These are phyloP conservation scores for Muntiacus reevesi DNA, from an alignment of 2,113 vertebrate genomes.

Conservation along the genomic window DNA sequence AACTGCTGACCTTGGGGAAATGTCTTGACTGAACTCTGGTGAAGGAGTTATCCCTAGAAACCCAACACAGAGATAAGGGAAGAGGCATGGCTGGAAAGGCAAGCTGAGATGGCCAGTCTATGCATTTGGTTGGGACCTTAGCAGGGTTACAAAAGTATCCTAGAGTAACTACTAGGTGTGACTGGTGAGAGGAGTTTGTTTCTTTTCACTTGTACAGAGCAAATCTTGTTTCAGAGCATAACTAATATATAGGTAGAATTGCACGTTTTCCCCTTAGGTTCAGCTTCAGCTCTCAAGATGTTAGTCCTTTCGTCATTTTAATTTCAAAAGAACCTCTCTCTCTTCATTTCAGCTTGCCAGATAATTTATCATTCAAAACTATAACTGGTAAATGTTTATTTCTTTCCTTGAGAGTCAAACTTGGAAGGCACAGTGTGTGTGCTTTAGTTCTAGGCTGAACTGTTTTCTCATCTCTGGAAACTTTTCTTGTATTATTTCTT, in stretches of 20 bases:
- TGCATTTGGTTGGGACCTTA: not conserved
- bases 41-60: not conserved
- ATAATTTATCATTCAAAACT: slow-evolving; percentile 10
- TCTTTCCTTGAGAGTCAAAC: not conserved
- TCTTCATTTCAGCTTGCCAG: not conserved
- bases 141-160: not conserved
- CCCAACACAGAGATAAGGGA: not conserved
- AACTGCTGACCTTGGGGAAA: not conserved
- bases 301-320: not conserved
- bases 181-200: not conserved
- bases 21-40: not conserved
- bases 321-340: not conserved
- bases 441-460: slow-evolving; percentile 4
- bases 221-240: not conserved
- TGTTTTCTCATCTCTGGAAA: not conserved
- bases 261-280: not conserved
- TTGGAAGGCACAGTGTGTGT: not conserved
- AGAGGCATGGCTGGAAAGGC: not conserved
- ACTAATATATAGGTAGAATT: not conserved
- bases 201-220: not conserved
- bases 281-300: slow-evolving; percentile 15
- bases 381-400: not conserved
- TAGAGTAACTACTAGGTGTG: not conserved
- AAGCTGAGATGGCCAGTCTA: not conserved
- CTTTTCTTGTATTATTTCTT: slow-evolving; percentile 4